Percentiles rank a stretch among this genome's conserved stretches.
These are phyloP conservation scores for Gymnothorax reevesii DNA, from an alignment of 2,797 vertebrate species.

Conservation along the genomic window DNA sequence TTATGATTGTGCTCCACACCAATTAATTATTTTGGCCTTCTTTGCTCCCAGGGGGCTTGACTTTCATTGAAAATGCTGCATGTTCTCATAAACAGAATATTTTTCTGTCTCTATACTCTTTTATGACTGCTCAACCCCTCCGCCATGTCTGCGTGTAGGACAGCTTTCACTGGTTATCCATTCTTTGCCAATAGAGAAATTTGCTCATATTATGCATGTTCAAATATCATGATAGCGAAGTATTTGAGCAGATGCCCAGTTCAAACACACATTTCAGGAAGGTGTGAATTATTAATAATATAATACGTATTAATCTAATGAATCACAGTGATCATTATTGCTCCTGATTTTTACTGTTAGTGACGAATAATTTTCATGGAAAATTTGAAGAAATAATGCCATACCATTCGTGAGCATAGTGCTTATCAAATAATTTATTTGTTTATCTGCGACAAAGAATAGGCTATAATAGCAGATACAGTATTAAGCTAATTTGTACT, in stretches of 20 bases:
- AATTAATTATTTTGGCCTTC: constrained; percentile 83
- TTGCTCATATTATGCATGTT: not conserved
- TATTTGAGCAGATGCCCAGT: not conserved
- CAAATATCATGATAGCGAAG: not conserved
- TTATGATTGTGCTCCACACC: constrained; percentile 80
- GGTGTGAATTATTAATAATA: not conserved
- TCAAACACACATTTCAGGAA: not conserved
- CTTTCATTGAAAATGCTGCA: constrained; percentile 71
- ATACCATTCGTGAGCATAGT: no score
- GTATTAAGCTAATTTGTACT: not conserved
- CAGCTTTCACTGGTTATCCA: not conserved
- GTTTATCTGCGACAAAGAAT: not conserved
- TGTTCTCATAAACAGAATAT: constrained; percentile 67
- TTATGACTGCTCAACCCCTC: not conserved
- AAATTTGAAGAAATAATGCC: not conserved
- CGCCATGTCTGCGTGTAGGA: not conserved
- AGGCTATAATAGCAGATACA: not conserved
- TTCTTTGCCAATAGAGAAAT: not conserved
- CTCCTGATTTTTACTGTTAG: not conserved
- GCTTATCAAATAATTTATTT: not conserved
- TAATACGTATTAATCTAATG: not conserved
- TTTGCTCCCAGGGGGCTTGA: constrained; percentile 69
- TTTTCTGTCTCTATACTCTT: constrained; percentile 33
- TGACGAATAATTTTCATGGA: not conserved
- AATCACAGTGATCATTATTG: not conserved